Percentiles rank a stretch among this genome's conserved stretches.
Conservation (phyloP, 2,797 vertebrate species). For the Huso huso region DNA sequence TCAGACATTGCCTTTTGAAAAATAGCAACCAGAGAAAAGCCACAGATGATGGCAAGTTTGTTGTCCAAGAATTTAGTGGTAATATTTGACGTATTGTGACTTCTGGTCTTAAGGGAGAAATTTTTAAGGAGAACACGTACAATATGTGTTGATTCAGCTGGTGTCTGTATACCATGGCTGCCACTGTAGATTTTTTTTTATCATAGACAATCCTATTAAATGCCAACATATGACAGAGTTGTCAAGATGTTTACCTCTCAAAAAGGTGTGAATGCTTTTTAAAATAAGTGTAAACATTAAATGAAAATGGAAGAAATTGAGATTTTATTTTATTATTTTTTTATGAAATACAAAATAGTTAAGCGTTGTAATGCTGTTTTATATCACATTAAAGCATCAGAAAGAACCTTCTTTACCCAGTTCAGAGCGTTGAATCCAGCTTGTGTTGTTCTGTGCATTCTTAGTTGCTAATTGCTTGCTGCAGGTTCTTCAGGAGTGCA, state of each 20-base stretch:
- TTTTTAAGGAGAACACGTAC: no score
- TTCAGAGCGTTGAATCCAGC: conserved; percentile 26
- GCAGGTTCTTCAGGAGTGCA: conserved; percentile 13
- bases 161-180: conserved; percentile 25
- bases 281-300: conserved; percentile 23
- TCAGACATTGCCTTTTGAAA: no score
- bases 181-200: no score
- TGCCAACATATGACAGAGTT: no score
- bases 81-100: no score
- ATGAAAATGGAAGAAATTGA: conserved; percentile 23
- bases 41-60: no score
- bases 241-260: no score
- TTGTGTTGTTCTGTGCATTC: conserved; percentile 20
- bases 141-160: conserved; percentile 61
- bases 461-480: conserved; percentile 15
- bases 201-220: no score
- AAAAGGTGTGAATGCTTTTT: conserved; percentile 38
- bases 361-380: conserved; percentile 4
- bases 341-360: conserved; percentile 6
- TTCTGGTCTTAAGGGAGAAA: no score
- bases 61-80: no score
- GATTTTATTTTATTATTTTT: not conserved
- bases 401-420: conserved; percentile 17
- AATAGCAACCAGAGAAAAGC: no score
- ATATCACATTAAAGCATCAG: conserved; percentile 5